These are phyloP conservation scores for Nycticebus coucang DNA, from an alignment of 2,113 vertebrate genomes.

Conservation along the genomic window DNA sequence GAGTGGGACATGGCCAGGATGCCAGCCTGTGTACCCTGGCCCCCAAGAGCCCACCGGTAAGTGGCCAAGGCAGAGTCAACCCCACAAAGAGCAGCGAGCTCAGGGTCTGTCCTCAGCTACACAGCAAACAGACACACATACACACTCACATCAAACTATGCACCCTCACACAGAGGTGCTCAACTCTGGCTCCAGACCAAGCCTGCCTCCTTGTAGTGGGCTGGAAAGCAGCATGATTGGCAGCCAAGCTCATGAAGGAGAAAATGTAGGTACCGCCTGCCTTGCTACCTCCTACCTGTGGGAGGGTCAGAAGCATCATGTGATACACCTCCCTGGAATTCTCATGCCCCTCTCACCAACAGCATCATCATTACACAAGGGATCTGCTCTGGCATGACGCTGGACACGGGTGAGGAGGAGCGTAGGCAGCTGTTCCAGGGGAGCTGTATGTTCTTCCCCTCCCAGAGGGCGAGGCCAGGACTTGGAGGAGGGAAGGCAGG, in stretches of 20 bases:
- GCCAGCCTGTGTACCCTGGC: not conserved
- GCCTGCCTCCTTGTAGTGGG: not conserved
- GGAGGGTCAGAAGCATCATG: not conserved
- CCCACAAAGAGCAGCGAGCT: not conserved
- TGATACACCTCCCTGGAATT: not conserved
- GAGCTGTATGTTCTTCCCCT: not conserved
- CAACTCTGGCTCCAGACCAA: not conserved
- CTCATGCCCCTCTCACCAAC: not conserved
- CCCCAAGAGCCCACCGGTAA: rapidly evolving
- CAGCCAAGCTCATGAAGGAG: not conserved
- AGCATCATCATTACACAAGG: not conserved
- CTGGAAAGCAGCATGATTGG: not conserved
- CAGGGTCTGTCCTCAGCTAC: not conserved
- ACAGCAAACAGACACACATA: too few relatives aligned
- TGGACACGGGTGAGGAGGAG: not conserved
- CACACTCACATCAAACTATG: not conserved
- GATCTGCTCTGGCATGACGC: too few relatives aligned
- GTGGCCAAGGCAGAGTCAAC: not conserved
- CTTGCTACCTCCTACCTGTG: not conserved
- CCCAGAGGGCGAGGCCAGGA: not conserved
- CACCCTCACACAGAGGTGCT: not conserved
- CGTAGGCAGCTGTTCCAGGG: not conserved
- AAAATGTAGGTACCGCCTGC: not conserved
- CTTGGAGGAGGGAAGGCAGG: not conserved
- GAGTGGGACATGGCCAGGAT: rapidly evolving